Evolutionary conservation across 2,888 invertebrate species (phyloP).

Genomic region (Pemphredon lugubris): DNA sequence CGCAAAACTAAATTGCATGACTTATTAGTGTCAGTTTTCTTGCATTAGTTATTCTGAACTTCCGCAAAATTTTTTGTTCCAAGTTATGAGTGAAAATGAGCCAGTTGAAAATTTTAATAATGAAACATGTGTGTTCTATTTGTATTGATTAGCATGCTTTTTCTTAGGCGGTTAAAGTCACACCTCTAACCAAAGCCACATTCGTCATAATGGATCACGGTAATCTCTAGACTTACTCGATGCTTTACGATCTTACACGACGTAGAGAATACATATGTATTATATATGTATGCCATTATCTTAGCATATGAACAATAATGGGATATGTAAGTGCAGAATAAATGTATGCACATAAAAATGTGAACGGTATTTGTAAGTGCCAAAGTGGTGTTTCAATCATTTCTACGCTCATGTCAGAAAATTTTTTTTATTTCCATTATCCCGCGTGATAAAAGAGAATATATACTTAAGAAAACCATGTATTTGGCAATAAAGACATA

Average conservation of each 20-base stretch:
- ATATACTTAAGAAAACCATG: background rate
- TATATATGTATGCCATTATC: conserved; percentile 2
- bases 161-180: conserved; percentile 73
- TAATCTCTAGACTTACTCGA: conserved; percentile 59
- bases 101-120: background rate
- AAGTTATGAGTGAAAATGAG: too few relatives aligned
- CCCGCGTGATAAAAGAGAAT: too few relatives aligned
- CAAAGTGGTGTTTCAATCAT: conserved; percentile 4
- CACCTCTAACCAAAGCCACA: conserved; percentile 71
- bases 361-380: conserved; percentile 1
- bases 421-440: too few relatives aligned
- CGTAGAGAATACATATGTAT: background rate
- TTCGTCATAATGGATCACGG: conserved; percentile 66
- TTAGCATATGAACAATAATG: conserved; percentile 4
- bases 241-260: conserved; percentile 21
- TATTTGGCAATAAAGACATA: background rate
- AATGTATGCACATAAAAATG: background rate
- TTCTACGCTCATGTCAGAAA: too few relatives aligned
- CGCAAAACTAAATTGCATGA: too few relatives aligned
- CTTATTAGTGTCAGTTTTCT: too few relatives aligned
- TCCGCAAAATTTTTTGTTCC: too few relatives aligned
- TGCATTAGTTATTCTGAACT: too few relatives aligned
- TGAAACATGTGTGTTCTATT: conserved; percentile 26
- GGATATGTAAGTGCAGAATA: conserved; percentile 1
- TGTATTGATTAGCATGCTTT: conserved; percentile 67